Conservation (phyloP, 2,113 vertebrate genomes). For the Pithys albifrons region DNA sequence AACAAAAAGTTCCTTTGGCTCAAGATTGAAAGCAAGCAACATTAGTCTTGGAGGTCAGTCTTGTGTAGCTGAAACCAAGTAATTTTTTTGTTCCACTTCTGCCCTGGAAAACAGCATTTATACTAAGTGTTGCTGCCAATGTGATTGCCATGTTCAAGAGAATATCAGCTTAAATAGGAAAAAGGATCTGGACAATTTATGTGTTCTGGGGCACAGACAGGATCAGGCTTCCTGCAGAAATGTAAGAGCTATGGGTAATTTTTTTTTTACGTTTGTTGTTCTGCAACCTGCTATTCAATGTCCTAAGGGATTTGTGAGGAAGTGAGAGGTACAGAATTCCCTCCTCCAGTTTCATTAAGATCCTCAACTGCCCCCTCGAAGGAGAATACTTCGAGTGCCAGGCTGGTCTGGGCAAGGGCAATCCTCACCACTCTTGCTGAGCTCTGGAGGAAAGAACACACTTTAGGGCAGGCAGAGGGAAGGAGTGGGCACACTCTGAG, state of each 20-base stretch:
- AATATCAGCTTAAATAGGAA: not conserved
- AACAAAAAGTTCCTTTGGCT: not conserved
- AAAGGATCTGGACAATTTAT: not conserved
- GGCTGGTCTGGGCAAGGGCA: not conserved
- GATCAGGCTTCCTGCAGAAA: not conserved
- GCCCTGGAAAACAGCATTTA: not conserved
- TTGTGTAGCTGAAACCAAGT: not conserved
- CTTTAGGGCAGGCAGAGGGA: not conserved
- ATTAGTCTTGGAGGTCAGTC: not conserved
- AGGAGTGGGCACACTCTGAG: not conserved
- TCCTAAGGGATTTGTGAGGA: not conserved
- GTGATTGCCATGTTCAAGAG: not conserved
- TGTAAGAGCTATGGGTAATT: rapidly evolving
- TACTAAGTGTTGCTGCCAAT: not conserved
- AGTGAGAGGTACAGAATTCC: not conserved
- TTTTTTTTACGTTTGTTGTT: not conserved
- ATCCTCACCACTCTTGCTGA: not conserved
- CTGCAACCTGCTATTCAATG: not conserved
- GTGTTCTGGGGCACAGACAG: not conserved
- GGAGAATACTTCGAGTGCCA: not conserved
- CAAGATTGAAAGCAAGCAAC: not conserved
- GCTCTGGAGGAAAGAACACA: not conserved
- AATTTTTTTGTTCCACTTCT: not conserved
- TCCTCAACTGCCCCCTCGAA: not conserved
- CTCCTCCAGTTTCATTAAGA: not conserved